Evolutionary conservation across 2,113 vertebrate species (phyloP).

Genomic region (Callaeas wilsoni): DNA sequence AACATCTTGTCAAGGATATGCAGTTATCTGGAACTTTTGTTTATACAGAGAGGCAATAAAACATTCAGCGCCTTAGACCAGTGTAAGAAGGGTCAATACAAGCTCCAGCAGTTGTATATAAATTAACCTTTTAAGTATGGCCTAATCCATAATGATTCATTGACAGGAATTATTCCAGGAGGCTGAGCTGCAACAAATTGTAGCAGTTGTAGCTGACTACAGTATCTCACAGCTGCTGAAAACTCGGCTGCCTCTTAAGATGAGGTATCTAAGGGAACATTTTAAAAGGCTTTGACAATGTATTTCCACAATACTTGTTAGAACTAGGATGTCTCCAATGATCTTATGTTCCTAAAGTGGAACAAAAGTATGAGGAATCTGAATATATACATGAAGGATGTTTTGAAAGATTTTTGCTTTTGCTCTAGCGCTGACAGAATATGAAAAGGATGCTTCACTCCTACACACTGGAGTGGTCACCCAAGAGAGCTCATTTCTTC

Average conservation of each 20-base stretch:
- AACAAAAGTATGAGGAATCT: constrained; percentile 56
- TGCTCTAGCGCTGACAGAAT: constrained; percentile 48
- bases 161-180: constrained; percentile 59
- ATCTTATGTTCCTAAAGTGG: constrained; percentile 56
- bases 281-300: constrained; percentile 61
- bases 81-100: constrained; percentile 63
- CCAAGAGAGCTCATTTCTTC: constrained; percentile 69
- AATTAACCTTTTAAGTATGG: constrained; percentile 66
- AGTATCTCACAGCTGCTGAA: constrained; percentile 36
- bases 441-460: constrained; percentile 63
- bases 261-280: constrained; percentile 42
- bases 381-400: constrained; percentile 66
- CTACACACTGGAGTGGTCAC: constrained; percentile 63
- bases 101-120: constrained; percentile 61
- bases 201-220: constrained; percentile 33
- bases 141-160: constrained; percentile 64
- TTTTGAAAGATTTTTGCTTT: constrained; percentile 64
- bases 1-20: constrained; percentile 23
- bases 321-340: constrained; percentile 32
- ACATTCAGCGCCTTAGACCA: constrained; percentile 49
- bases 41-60: constrained; percentile 66
- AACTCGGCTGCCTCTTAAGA: constrained; percentile 42
- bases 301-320: constrained; percentile 61
- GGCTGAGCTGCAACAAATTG: constrained; percentile 53
- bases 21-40: constrained; percentile 62